Evolutionary conservation across 2,113 vertebrate species (phyloP), one percentile per base, ranked within the genome.

Genomic region (Microtus oregoni): DNA sequence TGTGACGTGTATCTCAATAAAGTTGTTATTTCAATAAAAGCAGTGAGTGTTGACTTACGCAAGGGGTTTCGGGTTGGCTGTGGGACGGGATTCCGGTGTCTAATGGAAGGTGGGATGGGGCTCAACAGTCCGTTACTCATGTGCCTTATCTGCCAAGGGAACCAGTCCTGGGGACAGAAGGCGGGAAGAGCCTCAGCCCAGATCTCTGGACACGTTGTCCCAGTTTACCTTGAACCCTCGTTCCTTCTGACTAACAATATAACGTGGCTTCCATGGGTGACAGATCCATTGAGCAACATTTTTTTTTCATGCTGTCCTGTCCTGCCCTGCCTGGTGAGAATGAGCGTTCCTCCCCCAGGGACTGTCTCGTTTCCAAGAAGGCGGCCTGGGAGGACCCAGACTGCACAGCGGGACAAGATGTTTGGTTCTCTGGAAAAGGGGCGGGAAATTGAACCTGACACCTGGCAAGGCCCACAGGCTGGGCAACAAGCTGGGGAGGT

Each of bases 391-490:
- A 90, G 89, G 95, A 97, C 96, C 85, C 70, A n/a, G 73, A 65
- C 61, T 96, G 96, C 86, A 89, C 85, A 72, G 90, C 94, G 93
- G 73, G 93, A 94, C 9, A 55, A 58, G 81, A 90, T 26, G 93
- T 97, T 94, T 96, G 88, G 93, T 97, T 96, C 93, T 95, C 67
- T 82, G 81, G 85, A 41, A 85, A 85, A 68, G 88, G 88, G 86
- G 75, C 24, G 75, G 96, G 97, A 98, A 97, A 98, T 98, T 98
- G 94, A 96, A 95, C 90, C 93, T 97, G 97, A 97, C 97, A 97
- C 97, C 97, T 98, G 97, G 97, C 97, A 97, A 72, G 72, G 83
- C 55, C 94, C n/a, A 2, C 30, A 17, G 79, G 81, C 94, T 4
- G 24, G 97, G 96, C 95, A 86, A 88, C 52, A 7, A 5, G 28